These are phyloP conservation scores for Danaus melanippus DNA, from an alignment of 1,140 invertebrate genomes.

Conservation along the genomic window DNA sequence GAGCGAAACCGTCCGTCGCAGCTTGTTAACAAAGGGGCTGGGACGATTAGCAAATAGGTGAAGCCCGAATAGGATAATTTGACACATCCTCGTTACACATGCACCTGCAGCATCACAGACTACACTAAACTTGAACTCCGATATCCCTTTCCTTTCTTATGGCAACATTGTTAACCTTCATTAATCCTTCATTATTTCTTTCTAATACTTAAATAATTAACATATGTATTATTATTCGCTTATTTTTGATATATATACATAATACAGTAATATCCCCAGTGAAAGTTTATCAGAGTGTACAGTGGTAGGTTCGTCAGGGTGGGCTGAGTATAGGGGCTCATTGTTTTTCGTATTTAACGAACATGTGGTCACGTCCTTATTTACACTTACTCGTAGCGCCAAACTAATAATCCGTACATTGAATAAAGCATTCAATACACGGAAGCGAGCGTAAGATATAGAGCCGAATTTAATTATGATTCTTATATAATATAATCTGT, in stretches of 20 bases:
- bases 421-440: not conserved
- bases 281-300: not conserved
- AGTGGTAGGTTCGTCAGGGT: constrained; percentile 36
- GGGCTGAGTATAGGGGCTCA: constrained; percentile 56
- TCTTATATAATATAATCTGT: too few species aligned
- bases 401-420: constrained; percentile 8
- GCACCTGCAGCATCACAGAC: constrained; percentile 39
- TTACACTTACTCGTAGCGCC: constrained; percentile 14
- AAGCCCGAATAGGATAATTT: constrained; percentile 59
- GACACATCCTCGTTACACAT: constrained; percentile 53
- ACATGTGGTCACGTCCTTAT: constrained; percentile 23
- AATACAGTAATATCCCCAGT: too few species aligned
- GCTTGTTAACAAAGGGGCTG: not conserved
- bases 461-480: too few species aligned
- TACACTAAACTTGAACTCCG: constrained; percentile 25
- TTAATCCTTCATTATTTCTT: too few species aligned
- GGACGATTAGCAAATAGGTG: constrained; percentile 49
- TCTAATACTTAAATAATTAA: too few species aligned
- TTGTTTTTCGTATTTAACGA: constrained; percentile 53
- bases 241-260: too few species aligned
- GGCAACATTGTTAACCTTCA: too few species aligned
- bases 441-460: too few species aligned
- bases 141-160: constrained; percentile 8
- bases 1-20: too few species aligned
- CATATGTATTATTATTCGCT: too few species aligned